Percentiles rank a stretch among this genome's conserved stretches.
Conservation (phyloP, 2,113 vertebrate genomes). For the Crotalus helleri region DNA sequence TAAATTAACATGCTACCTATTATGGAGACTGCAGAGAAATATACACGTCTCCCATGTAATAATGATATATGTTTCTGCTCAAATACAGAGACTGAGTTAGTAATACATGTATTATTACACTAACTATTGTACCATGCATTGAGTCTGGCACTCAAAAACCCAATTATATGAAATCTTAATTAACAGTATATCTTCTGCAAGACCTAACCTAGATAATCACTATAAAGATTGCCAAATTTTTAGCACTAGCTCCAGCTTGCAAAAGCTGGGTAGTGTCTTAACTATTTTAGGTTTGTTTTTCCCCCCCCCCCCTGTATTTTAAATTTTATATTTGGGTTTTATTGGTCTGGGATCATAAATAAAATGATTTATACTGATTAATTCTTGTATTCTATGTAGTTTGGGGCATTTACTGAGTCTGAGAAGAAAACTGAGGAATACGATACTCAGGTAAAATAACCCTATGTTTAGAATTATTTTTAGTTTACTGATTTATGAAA, state of each 20-base stretch:
- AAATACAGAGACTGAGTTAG: not conserved
- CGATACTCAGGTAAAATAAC: conserved; percentile 83
- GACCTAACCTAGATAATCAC: not conserved
- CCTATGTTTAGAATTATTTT: not conserved
- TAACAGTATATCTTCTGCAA: not conserved
- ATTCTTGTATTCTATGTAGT: conserved; percentile 69
- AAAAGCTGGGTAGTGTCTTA: not conserved
- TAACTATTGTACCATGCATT: not conserved
- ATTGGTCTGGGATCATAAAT: not conserved
- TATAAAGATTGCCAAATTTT: not conserved
- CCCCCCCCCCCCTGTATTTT: not conserved
- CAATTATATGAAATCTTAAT: not conserved
- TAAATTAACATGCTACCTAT: not conserved
- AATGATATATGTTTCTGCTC: not conserved
- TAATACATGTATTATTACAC: not conserved
- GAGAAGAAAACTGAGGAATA: conserved; percentile 92
- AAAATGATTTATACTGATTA: not conserved
- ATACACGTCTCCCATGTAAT: not conserved
- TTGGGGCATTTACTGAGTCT: conserved; percentile 86
- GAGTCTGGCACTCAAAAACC: not conserved
- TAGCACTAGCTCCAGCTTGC: not conserved
- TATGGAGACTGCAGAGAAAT: not conserved
- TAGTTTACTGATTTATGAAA: not conserved
- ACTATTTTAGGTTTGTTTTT: not conserved
- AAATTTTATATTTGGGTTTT: not conserved